A percentile compares a stretch with the other conserved stretches of the same genome.
These are phyloP conservation scores for Julus scanicus DNA, from an alignment of 2,888 invertebrate genomes.

Conservation along the genomic window DNA sequence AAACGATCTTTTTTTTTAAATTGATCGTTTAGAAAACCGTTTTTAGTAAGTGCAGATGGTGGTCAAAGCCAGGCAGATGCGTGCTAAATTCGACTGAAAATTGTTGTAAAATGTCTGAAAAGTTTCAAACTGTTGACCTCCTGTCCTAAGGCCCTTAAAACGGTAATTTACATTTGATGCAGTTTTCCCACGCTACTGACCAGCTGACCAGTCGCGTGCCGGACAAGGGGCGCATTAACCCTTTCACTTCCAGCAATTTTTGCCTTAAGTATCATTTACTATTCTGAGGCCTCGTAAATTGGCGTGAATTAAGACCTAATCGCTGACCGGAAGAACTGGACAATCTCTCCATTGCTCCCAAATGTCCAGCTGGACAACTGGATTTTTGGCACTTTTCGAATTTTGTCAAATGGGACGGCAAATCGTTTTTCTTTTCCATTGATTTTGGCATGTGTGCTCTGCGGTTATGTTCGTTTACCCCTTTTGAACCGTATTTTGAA, in stretches of 20 bases:
- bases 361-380: not conserved
- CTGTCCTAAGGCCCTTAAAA: too few species aligned
- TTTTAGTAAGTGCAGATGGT: not conserved
- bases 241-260: not conserved
- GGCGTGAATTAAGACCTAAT: not conserved
- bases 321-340: not conserved
- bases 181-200: not conserved
- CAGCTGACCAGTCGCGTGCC: conserved; percentile 19
- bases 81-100: not conserved
- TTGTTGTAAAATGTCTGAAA: not conserved
- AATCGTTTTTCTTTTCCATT: not conserved
- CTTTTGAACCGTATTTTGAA: not conserved
- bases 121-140: not conserved
- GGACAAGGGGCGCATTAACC: conserved; percentile 10
- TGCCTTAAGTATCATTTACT: not conserved
- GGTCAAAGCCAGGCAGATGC: not conserved
- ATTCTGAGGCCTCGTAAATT: not conserved
- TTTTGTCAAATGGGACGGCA: not conserved
- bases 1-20: too few species aligned
- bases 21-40: not conserved
- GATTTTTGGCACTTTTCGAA: not conserved
- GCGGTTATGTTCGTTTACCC: not conserved
- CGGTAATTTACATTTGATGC: not conserved
- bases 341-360: not conserved
- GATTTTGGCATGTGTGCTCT: not conserved